Base-by-base conservation (phyloP, 1,140 invertebrate genomes). In the Scaptodrosophila lebanonensis region DNA sequence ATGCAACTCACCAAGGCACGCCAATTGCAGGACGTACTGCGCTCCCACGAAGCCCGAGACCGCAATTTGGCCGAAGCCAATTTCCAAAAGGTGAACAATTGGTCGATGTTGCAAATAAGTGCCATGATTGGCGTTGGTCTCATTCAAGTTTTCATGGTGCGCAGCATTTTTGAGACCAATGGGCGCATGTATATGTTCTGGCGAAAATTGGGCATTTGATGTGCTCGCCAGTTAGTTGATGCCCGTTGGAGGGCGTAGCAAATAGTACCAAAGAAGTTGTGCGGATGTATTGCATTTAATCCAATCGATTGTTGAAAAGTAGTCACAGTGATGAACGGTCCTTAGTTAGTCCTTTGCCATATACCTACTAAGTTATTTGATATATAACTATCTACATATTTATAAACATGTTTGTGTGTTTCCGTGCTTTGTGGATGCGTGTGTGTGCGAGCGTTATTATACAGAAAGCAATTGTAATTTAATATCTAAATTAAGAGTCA, bases 51-150 rank as follows among this genome's bases (percentile, higher is more conserved):
- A 86, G 91, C 93, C 0, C 85, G 93, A 25, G 94, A 95, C 86
- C 89, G 94, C 53, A 95, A 94, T 86, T 67, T 93, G n/a, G 92
- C 92, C 0, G 94, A 96, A 83, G 89, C 91, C 11, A 95, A 92
- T 79, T 93, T 91, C 87, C 90, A 88, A 70, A 90, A 91, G 69
- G 93, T 95, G 0, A 93, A 93, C 84, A 88, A 87, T 2, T 94
- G 93, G 89, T 95, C 93, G 0, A 79, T 92, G 44, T 66, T 93
- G 1, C 93, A 94, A 62, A 89, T 95, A 2, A 64, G 89, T 13
- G 79, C 93, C 5, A 94, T 95, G 92, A 48, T 94, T 5, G 56
- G 89, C 7, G 92, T 95, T 3, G 93, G 93, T 0, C 65, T 91
- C 15, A 83, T 92, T 2, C 92, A 94, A 86, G 90, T 92, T 2